Evolutionary conservation across 1,140 invertebrate genomes (phyloP), one percentile per base, ranked within the genome.

Genomic region (Latrodectus geometricus): DNA sequence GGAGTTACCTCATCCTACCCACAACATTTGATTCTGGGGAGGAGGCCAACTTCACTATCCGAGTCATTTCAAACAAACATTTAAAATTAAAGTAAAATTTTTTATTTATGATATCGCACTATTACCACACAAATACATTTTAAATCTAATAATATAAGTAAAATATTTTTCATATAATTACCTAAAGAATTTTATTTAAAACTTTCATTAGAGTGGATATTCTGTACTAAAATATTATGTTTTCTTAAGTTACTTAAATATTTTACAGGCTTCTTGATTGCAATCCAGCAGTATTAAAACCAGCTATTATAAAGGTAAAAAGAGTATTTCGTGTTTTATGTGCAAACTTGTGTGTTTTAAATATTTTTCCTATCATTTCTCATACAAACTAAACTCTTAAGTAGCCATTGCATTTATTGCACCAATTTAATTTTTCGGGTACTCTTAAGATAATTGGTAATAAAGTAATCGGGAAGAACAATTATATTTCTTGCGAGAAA

Each of bases 1-100:
- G 96, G 4, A 94, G 94, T 49, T 97, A 97, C 91, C 91, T 98
- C 20, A 93, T 98, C 50, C 93, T 97, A 89, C 96, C 97, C 12
- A 97, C 97, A 3, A 97, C 96, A 4, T 97, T 97, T 91, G 96
- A 97, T 91, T 95, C 97, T 0, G 94, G 95, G 0, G 95, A 97
- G 90, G 97, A 97, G 92, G 96, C 96, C 0, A 94, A 94, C 88
- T 97, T 97, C 90, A 96, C 95, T 0, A 91, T 97, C 12, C 91
- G 96, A 88, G 94, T 96, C n/a, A 96, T 94, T 90, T 96, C 95
- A 20, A 94, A 93, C 88, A 96, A 96, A 91, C 94, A 95, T 0
- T 91, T 97, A 7, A 97, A 96, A 90, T 93, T 97, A 87, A 95
- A 95, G 85, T 87, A 80, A 73, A 65, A n/a, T 17, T 14, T n/a